These are phyloP conservation scores for Pocillopora grandis DNA, from an alignment of 92 coral and sea anemone species.

Conservation along the genomic window DNA sequence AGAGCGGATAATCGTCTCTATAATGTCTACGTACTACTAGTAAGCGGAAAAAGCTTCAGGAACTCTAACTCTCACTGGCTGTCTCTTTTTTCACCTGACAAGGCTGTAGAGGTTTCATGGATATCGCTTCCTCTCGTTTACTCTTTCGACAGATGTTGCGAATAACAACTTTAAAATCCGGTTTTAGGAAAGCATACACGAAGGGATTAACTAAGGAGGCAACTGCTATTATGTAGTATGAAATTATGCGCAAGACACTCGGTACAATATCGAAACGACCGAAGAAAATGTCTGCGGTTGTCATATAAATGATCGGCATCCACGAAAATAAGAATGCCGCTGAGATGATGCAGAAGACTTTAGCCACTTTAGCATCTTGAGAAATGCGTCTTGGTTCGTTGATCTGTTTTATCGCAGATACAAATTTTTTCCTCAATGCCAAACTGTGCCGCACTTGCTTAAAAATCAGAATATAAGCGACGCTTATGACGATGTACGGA, in stretches of 20 bases:
- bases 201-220: conserved; percentile 71
- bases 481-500: conserved; percentile 50
- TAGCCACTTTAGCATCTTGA: conserved; percentile 65
- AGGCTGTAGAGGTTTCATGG: neutral
- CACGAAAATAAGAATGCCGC: conserved; percentile 63
- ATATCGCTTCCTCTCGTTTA: neutral
- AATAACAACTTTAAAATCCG: conserved; percentile 67
- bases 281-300: conserved; percentile 32
- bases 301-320: conserved; percentile 73
- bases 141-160: neutral
- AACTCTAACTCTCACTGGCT: too few relatives aligned
- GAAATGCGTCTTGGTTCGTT: conserved; percentile 43
- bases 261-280: conserved; percentile 55
- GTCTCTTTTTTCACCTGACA: neutral
- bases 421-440: conserved; percentile 21
- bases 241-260: conserved; percentile 25
- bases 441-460: conserved; percentile 59
- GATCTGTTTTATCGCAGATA: neutral
- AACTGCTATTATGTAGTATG: conserved; percentile 61
- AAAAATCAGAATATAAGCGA: conserved; percentile 44
- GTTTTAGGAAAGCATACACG: conserved; percentile 69
- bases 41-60: too few relatives aligned
- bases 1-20: too few relatives aligned
- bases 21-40: too few relatives aligned
- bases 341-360: conserved; percentile 63